Percentiles rank a stretch among this genome's conserved stretches.
These are phyloP conservation scores for Nycticorax nycticorax DNA, from an alignment of 2,113 vertebrate species.

Conservation along the genomic window DNA sequence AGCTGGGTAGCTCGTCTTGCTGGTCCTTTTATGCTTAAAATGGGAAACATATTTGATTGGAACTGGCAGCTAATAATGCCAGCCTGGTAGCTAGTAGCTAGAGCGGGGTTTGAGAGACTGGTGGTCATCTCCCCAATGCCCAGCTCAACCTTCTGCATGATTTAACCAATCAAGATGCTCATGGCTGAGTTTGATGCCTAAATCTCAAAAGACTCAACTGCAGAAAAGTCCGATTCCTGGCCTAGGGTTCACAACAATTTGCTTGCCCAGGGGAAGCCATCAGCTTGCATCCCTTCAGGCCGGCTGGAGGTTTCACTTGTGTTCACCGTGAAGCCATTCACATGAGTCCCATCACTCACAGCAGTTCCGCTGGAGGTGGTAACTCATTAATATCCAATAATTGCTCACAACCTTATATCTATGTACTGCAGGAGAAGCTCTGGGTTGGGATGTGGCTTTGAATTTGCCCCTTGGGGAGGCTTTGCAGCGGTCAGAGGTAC, in stretches of 20 bases:
- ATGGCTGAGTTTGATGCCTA: neutral
- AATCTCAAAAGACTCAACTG: neutral
- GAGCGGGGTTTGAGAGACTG: neutral
- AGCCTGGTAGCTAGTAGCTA: neutral
- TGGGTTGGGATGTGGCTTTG: neutral
- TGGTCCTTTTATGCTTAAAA: neutral
- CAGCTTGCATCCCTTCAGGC: neutral
- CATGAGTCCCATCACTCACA: accelerated
- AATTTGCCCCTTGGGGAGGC: neutral
- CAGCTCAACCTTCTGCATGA: neutral
- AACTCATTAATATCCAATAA: neutral
- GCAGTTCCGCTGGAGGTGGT: neutral
- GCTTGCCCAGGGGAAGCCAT: neutral
- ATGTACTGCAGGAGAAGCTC: neutral
- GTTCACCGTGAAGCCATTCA: neutral
- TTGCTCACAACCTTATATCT: neutral
- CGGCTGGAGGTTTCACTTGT: neutral
- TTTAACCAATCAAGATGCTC: neutral
- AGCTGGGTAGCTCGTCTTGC: neutral
- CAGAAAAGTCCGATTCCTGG: neutral
- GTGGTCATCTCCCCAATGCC: neutral
- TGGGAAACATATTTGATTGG: neutral
- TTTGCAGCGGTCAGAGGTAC: neutral
- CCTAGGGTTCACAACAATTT: accelerated
- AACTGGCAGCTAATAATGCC: neutral